A percentile compares a stretch with the other conserved stretches of the same genome.
These are phyloP conservation scores for Schlechtendalia chinensis DNA, from an alignment of 1,140 invertebrate species.

Conservation along the genomic window DNA sequence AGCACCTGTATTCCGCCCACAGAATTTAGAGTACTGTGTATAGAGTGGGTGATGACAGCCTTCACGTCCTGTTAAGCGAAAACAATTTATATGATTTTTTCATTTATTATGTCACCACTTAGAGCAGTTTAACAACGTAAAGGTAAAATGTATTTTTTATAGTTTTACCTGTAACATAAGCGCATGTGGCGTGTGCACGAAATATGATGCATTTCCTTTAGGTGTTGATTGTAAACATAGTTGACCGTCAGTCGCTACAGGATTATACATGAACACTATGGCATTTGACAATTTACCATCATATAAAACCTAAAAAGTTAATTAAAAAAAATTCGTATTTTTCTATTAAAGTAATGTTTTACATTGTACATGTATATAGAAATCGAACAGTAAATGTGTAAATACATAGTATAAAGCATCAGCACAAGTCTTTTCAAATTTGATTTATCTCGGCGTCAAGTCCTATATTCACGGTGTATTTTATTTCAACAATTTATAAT, in stretches of 20 bases:
- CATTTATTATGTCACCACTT: background rate
- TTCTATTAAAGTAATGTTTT: too few species aligned
- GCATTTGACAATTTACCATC: constrained; percentile 95
- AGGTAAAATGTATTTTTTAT: background rate
- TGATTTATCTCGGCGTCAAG: too few species aligned
- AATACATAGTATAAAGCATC: too few species aligned
- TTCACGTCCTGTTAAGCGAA: constrained; percentile 86
- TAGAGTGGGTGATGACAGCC: constrained; percentile 97
- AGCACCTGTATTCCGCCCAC: constrained; percentile 98
- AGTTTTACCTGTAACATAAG: constrained; percentile 89
- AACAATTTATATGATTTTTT: background rate
- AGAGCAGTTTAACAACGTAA: background rate
- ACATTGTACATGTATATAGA: too few species aligned
- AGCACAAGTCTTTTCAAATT: too few species aligned
- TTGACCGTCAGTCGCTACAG: constrained; percentile 96
- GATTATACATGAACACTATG: constrained; percentile 99
- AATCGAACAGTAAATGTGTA: too few species aligned
- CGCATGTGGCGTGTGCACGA: constrained; percentile 98
- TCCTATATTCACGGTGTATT: too few species aligned
- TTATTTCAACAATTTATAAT: too few species aligned
- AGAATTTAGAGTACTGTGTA: constrained; percentile 97
- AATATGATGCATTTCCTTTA: constrained; percentile 94
- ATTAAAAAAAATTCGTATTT: too few species aligned
- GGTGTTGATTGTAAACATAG: constrained; percentile 96
- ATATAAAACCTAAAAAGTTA: constrained; percentile 83